These are phyloP conservation scores for Ceratitis capitata DNA, from an alignment of 1,140 invertebrate species.

Conservation along the genomic window DNA sequence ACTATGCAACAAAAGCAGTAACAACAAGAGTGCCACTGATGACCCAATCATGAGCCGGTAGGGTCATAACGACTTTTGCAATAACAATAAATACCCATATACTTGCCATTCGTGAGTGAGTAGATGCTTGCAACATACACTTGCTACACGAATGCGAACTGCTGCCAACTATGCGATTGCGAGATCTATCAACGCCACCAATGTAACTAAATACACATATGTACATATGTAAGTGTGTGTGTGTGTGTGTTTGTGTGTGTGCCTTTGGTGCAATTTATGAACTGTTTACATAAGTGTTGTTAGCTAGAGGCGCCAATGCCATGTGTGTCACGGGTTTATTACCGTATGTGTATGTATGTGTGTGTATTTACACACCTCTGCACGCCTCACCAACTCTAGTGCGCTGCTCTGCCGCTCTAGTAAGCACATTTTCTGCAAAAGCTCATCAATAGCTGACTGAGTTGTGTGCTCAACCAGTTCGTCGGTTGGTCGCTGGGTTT, in stretches of 20 bases:
- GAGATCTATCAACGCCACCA: not conserved
- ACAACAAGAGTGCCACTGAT: not conserved
- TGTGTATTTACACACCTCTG: not conserved
- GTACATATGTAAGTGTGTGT: not conserved
- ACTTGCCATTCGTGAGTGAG: not conserved
- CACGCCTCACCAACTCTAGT: not conserved
- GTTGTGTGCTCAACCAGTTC: not conserved
- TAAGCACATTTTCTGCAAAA: not conserved
- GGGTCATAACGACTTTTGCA: not conserved
- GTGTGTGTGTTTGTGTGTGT: not conserved
- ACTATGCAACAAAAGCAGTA: not conserved
- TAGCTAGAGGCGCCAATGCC: not conserved
- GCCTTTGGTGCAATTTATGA: slow-evolving; percentile 3
- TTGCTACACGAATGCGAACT: not conserved
- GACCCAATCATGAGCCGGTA: not conserved
- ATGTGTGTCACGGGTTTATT: not conserved
- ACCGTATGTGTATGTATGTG: not conserved
- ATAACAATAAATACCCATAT: not conserved
- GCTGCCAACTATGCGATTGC: no score
- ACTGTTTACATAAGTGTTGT: not conserved
- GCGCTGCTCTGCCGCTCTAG: not conserved
- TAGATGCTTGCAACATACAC: not conserved
- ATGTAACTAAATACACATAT: not conserved
- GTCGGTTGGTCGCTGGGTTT: not conserved
- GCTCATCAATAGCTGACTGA: not conserved